Conservation (phyloP, 2,797 vertebrate species). For the Furcifer pardalis region DNA sequence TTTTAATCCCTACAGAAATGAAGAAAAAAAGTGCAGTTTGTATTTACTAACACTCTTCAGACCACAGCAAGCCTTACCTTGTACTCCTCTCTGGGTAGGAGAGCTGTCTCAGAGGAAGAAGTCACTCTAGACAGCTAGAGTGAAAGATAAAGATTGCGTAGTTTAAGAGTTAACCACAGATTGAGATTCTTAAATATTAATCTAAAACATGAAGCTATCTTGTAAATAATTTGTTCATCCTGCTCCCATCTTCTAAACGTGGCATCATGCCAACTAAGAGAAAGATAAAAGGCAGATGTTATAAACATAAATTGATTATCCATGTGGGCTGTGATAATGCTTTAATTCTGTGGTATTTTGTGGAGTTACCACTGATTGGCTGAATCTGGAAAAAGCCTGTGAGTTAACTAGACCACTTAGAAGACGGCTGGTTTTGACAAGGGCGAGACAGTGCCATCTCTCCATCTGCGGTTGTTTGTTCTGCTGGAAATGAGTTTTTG, state of each 20-base stretch:
- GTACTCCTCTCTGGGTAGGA: not conserved
- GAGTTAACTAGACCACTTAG: conserved; percentile 4
- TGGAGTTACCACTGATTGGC: not conserved
- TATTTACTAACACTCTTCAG: not conserved
- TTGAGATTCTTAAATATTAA: conserved; percentile 27
- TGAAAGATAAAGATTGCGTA: not conserved
- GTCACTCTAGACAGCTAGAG: not conserved
- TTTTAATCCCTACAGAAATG: not conserved
- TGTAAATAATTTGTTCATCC: conserved; percentile 34
- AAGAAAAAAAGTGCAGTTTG: not conserved
- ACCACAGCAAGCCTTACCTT: not conserved
- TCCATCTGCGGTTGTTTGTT: not conserved
- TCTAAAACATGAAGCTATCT: conserved; percentile 26
- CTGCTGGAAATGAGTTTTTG: not conserved
- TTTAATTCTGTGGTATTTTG: conserved; percentile 16
- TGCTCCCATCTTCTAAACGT: conserved; percentile 11
- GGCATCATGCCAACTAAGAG: not conserved
- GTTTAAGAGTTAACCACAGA: not conserved
- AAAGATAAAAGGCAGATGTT: conserved; percentile 32
- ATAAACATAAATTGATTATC: conserved; percentile 6
- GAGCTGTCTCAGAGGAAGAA: not conserved
- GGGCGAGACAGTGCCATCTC: not conserved
- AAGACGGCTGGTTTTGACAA: conserved; percentile 6
- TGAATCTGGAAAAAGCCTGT: not conserved
- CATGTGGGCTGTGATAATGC: conserved; percentile 10